Evolutionary conservation across 35 echinoderm and acorn worm species (phyloP).

Genomic region (Strongylocentrotus purpuratus): DNA sequence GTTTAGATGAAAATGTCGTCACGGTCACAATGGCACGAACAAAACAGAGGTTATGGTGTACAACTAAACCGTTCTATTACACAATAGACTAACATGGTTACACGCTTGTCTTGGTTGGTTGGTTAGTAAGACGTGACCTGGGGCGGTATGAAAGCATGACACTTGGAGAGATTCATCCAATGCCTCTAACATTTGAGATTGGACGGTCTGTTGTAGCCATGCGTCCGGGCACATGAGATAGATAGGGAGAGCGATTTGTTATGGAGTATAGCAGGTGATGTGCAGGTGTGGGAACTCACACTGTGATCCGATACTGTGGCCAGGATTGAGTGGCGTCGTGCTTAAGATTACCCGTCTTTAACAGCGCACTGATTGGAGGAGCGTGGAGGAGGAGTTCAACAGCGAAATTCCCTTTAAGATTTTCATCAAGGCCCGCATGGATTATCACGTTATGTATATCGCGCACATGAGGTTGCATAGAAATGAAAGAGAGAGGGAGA

Average conservation of each 20-base stretch:
- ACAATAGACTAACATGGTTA: background rate
- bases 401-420: background rate
- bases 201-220: background rate
- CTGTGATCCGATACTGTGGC: background rate
- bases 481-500: background rate
- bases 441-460: background rate
- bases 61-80: background rate
- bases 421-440: background rate
- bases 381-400: background rate
- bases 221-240: background rate
- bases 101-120: background rate
- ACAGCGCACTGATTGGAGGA: background rate
- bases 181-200: background rate
- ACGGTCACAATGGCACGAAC: no score
- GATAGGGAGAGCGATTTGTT: background rate
- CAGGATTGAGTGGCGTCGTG: background rate
- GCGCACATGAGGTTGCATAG: no score
- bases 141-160: background rate
- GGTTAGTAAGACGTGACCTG: background rate
- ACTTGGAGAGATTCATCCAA: background rate
- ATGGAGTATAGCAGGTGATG: slow-evolving; percentile 2
- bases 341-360: slow-evolving; percentile 1
- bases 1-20: no score
- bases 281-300: slow-evolving; percentile 13
- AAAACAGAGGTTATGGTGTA: background rate